Evolutionary conservation across 2,113 vertebrate species (phyloP).

Genomic region (Toxostoma redivivum): DNA sequence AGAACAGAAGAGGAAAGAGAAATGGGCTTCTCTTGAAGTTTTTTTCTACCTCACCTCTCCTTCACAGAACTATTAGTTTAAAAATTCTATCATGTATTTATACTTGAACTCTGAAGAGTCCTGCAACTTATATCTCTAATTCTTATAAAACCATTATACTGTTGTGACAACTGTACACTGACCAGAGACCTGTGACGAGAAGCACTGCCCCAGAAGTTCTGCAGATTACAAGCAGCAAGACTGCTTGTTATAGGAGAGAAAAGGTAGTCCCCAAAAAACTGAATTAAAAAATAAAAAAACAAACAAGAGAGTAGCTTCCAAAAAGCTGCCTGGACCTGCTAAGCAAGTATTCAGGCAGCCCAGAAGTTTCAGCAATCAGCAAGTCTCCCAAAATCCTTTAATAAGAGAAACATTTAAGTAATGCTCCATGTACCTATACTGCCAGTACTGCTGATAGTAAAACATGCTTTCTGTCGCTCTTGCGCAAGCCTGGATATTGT

Average conservation of each 20-base stretch:
- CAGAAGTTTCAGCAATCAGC: not conserved
- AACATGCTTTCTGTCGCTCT: not conserved
- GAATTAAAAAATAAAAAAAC: not conserved
- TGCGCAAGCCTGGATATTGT: not conserved
- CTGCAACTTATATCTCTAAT: not conserved
- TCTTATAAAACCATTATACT: not conserved
- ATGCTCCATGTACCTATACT: not conserved
- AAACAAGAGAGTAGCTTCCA: not conserved
- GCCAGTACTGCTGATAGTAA: not conserved
- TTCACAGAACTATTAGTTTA: not conserved
- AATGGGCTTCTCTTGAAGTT: not conserved
- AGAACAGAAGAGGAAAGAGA: not conserved
- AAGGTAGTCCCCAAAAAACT: accelerated
- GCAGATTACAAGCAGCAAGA: not conserved
- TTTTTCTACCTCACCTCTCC: not conserved
- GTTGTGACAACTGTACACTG: not conserved
- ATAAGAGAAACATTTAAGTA: not conserved
- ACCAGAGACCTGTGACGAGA: not conserved
- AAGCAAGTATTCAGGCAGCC: not conserved
- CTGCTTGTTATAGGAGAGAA: not conserved
- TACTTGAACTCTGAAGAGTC: not conserved
- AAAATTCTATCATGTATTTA: not conserved
- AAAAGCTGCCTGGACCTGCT: not conserved
- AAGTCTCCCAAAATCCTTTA: not conserved
- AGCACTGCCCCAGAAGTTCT: not conserved